These are phyloP conservation scores for Castor canadensis DNA, from an alignment of 2,113 vertebrate genomes.

Conservation along the genomic window DNA sequence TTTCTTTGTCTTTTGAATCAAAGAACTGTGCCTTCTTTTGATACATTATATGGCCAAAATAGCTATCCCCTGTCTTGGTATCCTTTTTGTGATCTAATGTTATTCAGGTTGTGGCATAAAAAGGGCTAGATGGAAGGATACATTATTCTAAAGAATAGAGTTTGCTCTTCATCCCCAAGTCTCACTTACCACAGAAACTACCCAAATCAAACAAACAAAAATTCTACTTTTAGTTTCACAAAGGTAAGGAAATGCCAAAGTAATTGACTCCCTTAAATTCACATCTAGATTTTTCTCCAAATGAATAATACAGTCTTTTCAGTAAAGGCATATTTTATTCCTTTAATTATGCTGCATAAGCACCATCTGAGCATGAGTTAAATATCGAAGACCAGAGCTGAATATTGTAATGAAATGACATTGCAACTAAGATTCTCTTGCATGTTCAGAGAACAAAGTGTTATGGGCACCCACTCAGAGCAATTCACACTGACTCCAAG, in stretches of 20 bases:
- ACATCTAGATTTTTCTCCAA: not conserved
- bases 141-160: not conserved
- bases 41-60: conserved; percentile 69
- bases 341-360: not conserved
- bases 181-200: not conserved
- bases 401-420: not conserved
- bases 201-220: conserved; percentile 14
- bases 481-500: not conserved
- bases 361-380: not conserved
- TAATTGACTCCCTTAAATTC: not conserved
- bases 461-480: not conserved
- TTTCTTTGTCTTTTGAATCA: conserved; percentile 79
- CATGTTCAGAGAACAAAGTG: not conserved
- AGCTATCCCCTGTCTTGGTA: conserved; percentile 38
- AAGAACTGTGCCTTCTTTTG: conserved; percentile 68
- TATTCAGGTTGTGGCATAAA: conserved; percentile 64
- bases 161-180: not conserved
- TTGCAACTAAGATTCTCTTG: not conserved
- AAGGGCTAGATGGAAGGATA: not conserved
- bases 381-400: not conserved
- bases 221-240: not conserved
- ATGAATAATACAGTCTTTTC: conserved; percentile 9
- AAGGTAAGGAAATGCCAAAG: not conserved
- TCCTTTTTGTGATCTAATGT: not conserved
- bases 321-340: not conserved